Base-by-base conservation (phyloP, 1,140 invertebrate genomes). In the Brachionus plicatilis region DNA sequence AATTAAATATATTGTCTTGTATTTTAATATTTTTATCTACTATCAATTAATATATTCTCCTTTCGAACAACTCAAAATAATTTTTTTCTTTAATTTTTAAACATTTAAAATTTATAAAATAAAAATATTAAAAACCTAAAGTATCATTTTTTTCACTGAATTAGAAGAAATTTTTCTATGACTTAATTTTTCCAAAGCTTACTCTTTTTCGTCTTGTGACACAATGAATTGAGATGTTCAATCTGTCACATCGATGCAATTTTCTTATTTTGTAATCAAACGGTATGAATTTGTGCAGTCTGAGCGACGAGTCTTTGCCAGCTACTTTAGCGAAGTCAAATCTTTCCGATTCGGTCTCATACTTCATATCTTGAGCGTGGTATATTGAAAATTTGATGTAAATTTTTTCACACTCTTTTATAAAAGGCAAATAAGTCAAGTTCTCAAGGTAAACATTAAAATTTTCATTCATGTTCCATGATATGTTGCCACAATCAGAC, bases 251-350 rank as follows among this genome's bases (percentile, higher is more conserved):
- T 75, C 86, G 85, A 17, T 87, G 87, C n/a, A 88, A 79, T 53
- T 88, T 87, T 84, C 87, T 88, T 47, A 88, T 83, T 75, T 88
- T 87, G 29, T 86, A 56, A 65, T 85, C 85, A 60, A 76, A 76
- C 27, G 72, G 45, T 45, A 76, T 47, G 17, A 47, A 76, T 76
- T 76, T 47, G 20, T 76, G 43, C 12, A 76, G 72, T 29, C 20
- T 76, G 6, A 76, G n/a, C 0, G 72, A 76, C 3, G 20, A 76
- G 45, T 76, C 72, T 50, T 76, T 50, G 9, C 72, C 72, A 27
- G 11, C 2, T 50, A 50, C 8, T 76, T 76, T 76, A 11, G 20
- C 72, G 33, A 50, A 76, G 24, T 76, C 72, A 6, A 87, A 85
- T 68, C 41, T 75, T n/a, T 45, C 37, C 20, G 87, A 86, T 50